Evolutionary conservation across 2,113 vertebrate species (phyloP).

Genomic region (Sander vitreus): DNA sequence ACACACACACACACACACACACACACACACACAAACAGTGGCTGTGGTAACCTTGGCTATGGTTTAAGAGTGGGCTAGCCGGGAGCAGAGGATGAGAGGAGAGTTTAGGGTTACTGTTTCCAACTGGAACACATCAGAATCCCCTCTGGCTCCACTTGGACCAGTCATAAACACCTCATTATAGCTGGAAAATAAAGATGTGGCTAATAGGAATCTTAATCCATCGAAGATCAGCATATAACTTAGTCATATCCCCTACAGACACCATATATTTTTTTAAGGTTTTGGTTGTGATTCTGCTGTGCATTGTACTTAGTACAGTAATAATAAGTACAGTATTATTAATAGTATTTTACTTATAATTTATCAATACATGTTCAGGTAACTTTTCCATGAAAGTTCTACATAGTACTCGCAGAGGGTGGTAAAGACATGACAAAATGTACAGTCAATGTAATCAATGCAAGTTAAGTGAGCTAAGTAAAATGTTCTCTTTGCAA

Average conservation of each 20-base stretch:
- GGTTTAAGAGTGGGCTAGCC: conserved; percentile 50
- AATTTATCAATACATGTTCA: background rate
- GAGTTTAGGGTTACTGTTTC: conserved; percentile 83
- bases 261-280: background rate
- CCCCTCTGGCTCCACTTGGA: conserved; percentile 68
- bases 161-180: conserved; percentile 80
- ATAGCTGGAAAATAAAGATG: conserved; percentile 57
- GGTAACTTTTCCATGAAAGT: background rate
- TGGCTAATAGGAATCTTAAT: conserved; percentile 2
- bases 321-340: no score
- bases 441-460: no score
- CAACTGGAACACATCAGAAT: conserved; percentile 77
- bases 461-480: background rate
- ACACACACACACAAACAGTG: conserved; percentile 41
- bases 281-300: background rate
- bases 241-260: background rate
- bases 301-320: background rate
- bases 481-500: background rate
- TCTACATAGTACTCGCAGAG: background rate
- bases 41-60: conserved; percentile 57
- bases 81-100: conserved; percentile 41
- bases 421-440: background rate
- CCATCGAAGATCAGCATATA: background rate
- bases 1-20: conserved; percentile 8
- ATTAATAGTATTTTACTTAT: no score